phyloP scores from a whole-genome alignment of 1,140 invertebrate genomes.

The Lepidurus arcticus region DNA sequence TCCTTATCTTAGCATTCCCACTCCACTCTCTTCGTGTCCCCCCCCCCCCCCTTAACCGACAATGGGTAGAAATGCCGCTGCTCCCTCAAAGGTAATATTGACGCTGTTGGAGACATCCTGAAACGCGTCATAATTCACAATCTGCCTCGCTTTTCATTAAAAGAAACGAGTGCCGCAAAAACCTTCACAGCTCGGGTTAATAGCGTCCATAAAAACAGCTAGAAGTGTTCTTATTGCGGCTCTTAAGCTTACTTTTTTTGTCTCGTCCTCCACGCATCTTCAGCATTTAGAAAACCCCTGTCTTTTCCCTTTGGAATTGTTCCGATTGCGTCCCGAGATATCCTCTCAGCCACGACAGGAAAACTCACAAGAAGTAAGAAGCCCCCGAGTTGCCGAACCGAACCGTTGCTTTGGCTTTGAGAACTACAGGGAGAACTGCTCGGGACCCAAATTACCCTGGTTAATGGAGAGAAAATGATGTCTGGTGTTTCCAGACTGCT shows the following conservation, averaged over 20 bases:
- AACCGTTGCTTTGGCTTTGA: neutral
- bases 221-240: neutral
- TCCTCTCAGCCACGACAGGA: no score
- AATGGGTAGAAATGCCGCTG: neutral
- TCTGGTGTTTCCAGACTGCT: slow-evolving; percentile 5
- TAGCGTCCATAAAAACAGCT: slow-evolving; percentile 1
- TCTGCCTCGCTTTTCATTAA: slow-evolving; percentile 19
- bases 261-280: neutral
- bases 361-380: no score
- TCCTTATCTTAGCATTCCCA: neutral
- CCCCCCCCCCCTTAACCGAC: neutral
- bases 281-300: neutral
- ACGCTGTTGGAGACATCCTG: slow-evolving; percentile 20
- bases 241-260: neutral
- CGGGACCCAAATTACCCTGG: neutral
- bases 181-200: neutral
- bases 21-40: no score
- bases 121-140: slow-evolving; percentile 22
- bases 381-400: no score
- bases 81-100: slow-evolving; percentile 17
- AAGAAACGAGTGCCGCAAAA: neutral
- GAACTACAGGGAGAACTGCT: neutral
- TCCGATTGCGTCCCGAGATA: no score
- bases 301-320: no score
- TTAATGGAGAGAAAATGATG: neutral